phyloP scores from a whole-genome alignment of 2,797 vertebrate genomes.

The Microctenopoma stevenorrisi region DNA sequence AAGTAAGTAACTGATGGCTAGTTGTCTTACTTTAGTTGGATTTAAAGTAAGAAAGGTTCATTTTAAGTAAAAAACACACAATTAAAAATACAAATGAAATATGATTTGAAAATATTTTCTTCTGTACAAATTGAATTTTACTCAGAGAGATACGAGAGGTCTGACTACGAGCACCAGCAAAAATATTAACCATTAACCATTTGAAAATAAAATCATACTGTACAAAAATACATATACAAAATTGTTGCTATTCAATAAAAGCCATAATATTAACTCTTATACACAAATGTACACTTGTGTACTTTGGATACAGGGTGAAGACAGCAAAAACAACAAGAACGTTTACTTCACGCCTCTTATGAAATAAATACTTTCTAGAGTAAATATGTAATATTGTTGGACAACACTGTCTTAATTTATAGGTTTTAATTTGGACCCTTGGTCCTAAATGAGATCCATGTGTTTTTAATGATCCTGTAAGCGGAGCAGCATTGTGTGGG shows the following conservation, averaged over 20 bases:
- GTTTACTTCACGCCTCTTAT: constrained; percentile 77
- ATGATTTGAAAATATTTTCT: constrained; percentile 74
- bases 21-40: not conserved
- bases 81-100: constrained; percentile 57
- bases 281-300: constrained; percentile 90
- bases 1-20: too few relatives aligned
- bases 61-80: constrained; percentile 37
- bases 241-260: constrained; percentile 85
- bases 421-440: constrained; percentile 63
- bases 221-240: constrained; percentile 87
- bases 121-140: constrained; percentile 77
- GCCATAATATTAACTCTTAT: constrained; percentile 87
- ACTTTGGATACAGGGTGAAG: constrained; percentile 79
- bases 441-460: constrained; percentile 67
- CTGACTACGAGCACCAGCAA: constrained; percentile 79
- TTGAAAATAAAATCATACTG: constrained; percentile 78
- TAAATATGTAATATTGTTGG: constrained; percentile 70
- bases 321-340: constrained; percentile 76
- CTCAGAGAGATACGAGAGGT: constrained; percentile 65
- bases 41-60: constrained; percentile 18
- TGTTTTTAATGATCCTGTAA: constrained; percentile 72
- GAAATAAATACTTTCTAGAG: constrained; percentile 81
- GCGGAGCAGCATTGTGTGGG: constrained; percentile 75
- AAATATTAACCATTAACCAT: constrained; percentile 76
- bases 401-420: constrained; percentile 72